Evolutionary conservation across 2,888 invertebrate genomes (phyloP), one percentile per base, ranked within the genome.

Genomic region (Notodonta ziczac): DNA sequence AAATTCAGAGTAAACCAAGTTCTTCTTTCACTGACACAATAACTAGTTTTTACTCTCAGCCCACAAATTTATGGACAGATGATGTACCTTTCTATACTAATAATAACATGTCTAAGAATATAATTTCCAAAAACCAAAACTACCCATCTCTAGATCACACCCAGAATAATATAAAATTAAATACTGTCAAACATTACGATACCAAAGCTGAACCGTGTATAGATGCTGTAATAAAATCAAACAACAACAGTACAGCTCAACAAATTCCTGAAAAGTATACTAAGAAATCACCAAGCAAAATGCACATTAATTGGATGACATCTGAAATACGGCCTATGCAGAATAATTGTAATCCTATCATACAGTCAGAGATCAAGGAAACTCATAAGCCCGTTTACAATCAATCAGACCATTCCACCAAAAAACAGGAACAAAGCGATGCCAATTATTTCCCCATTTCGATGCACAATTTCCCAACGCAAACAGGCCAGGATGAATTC

Each of bases 251-350:
- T 10, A 78, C 78, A 39, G 76, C 80, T 44, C 86, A 86, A 61
- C 84, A 87, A 65, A 71, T 83, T 59, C 67, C 85, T 48, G 93
- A 93, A 62, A 93, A 93, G 67, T 92, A 85, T 73, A 87, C 89
- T 0, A 93, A 93, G 69, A 93, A 93, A 66, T 90, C 90, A 7
- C 90, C 91, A 1, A 90, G 74, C 62, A 93, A 93, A 85, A 92
- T 88, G 88, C 93, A 93, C 65, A 93, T 93, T 44, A 93, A 93
- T 73, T 93, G 93, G 93, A 93, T 93, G 93, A 93, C 93, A 24
- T 93, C 93, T 16, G 93, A 93, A 84, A 86, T 87, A 54, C 86
- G 92, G 66, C 85, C 93, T 14, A 85, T 88, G 78, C 90, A 91
- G 78, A 88, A 81, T 69, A 85, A 82, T 73, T 90, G 84, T 67